Base-by-base conservation (phyloP, 2,888 invertebrate genomes). In the Drosophila meridiana region DNA sequence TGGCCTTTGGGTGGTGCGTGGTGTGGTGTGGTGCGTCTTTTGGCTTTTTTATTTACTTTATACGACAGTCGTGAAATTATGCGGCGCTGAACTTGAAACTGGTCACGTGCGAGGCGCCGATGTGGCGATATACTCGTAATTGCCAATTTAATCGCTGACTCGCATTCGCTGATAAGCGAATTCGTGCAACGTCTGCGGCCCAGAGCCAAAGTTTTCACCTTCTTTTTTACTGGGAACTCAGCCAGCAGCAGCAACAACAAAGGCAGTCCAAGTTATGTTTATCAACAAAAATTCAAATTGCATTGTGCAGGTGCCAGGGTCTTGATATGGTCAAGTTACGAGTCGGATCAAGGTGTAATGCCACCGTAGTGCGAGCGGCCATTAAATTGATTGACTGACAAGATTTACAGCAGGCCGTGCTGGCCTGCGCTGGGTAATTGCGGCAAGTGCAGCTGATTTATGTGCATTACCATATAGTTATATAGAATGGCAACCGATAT, bases 61-160 rank as follows among this genome's bases (percentile, higher is more conserved):
- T 55, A 63, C 62, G 58, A 47, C 50, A 69, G 65, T 52, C 76
- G 60, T 67, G 69, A 69, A 82, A 80, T 80, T 79, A 80, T 73
- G 72, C 68, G 70, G 48, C 59, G 73, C 66, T 84, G 87, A 86
- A 87, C 86, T 86, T 86, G 82, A 86, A 89, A 80, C 80, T 87
- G 80, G 87, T 87, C 89, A 85, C 89, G 89, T 86, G 86, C 89
- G 73, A 66, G 87, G 73, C 74, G 82, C 87, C 87, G 80, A 72
- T 83, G 87, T 81, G 84, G 78, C 78, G 87, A 84, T 87, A 87
- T 80, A 74, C 80, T 80, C 65, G 78, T 78, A 87, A 84, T 87
- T 87, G 89, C 72, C 82, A 87, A 87, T 89, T 73, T 84, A 84
- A 86, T 89, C 84, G 87, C 82, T 76, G 74, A 61, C 76, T 76